Base-by-base conservation (phyloP, 2,888 invertebrate species). In the Scaptodrosophila latifasciaeformis region DNA sequence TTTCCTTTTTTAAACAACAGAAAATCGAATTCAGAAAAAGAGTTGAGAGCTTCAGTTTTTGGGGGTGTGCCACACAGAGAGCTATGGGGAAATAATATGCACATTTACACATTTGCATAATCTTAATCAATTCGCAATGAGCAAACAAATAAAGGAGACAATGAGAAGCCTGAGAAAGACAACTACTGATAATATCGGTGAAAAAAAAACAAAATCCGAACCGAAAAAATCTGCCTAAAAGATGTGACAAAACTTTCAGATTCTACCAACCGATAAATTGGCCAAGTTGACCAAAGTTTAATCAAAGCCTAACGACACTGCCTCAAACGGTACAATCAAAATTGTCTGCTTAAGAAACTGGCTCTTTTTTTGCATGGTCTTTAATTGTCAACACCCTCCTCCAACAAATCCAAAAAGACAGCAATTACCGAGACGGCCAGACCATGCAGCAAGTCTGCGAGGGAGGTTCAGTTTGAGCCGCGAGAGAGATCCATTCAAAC, bases 101-200 rank as follows among this genome's bases (percentile, higher is more conserved):
- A 49, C 51, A 51, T 70, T 65, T 62, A 50, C 54, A 62, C 65
- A 82, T 82, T 82, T 82, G 74, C 82, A 81, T 82, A 81, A 81
- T 78, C 7, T 80, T 82, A 82, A 81, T 81, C 82, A 80, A 82
- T 82, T 81, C 77, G 82, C 68, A 78, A 70, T 70, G 64, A 66
- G 29, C 34, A 34, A 34, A 34, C 34, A 34, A 15, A 31, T 39
- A 75, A 77, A 80, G 71, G 78, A 70, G 78, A 70, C 67, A 67
- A 70, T 62, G 34, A 34, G 15, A 34, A 34, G 12, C 0, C 12
- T 34, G 12, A 13, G 34, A 6, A 13, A n/a, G 12, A 15, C 34
- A 34, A 34, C 34, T 34, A 37, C 15, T 17, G 15, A 37, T 18
- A 15, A 17, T 37, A 12, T 37, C 15, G 37, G 2, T 1, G 17